Evolutionary conservation across 1,140 invertebrate species (phyloP), one percentile per base, ranked within the genome.

Genomic region (Drosophila asahinai): DNA sequence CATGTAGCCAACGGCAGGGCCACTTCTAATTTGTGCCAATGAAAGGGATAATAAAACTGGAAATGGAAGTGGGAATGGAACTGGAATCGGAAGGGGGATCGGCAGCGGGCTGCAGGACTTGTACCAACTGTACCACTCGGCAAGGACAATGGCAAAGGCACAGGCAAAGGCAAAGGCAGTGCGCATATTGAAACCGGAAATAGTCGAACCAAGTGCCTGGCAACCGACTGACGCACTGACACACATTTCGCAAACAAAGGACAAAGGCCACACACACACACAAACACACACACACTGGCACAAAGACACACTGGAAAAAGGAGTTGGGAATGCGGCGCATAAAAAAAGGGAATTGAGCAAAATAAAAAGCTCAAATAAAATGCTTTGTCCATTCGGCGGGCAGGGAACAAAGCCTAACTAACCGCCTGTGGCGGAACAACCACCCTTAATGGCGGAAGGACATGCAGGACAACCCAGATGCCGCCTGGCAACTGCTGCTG

Each of bases 311-410:
- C 67, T 64, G 60, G 49, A 57, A 38, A 76, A 73, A 63, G 67
- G 22, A 71, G 42, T 54, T 52, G 80, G 54, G 55, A 55, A 66
- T 64, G 65, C 64, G 52, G 33, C 51, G 48, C 65, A 75, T 70
- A 63, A 71, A 55, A 64, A 76, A 77, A 82, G 62, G 54, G 67
- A 86, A 86, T 86, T 81, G 72, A 80, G 64, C 68, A 66, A 70
- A 90, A 90, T 90, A 89, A 89, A 89, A 89, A 90, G 84, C 84
- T 89, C 78, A 86, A 89, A 90, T 81, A 82, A 86, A 89, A 89
- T 86, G 86, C 86, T 89, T 90, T 90, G 86, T 89, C 75, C 86
- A 81, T 43, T 43, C 63, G 64, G 74, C 61, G 73, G 61, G 60
- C 62, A 62, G 63, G 54, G 67, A 60, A 80, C 67, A 79, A 72